Conservation (phyloP, 2,797 vertebrate species). For the Diplodus sargus region DNA sequence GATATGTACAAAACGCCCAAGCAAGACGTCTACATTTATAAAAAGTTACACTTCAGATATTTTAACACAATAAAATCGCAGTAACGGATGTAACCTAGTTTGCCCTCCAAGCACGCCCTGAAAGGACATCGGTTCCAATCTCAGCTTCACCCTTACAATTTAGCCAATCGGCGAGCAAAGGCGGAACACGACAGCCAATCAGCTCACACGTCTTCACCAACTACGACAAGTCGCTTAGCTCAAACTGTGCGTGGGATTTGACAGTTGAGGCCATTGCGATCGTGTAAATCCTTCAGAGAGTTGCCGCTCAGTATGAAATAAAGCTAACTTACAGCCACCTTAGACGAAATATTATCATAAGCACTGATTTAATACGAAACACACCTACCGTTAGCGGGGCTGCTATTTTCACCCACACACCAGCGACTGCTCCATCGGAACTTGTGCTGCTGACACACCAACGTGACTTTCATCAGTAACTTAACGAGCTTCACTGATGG, state of each 20-base stretch:
- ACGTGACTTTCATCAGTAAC: constrained; percentile 55
- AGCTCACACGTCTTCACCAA: neutral
- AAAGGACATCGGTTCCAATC: constrained; percentile 54
- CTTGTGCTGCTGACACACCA: neutral
- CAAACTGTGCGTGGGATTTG: constrained; percentile 44
- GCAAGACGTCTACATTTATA: neutral
- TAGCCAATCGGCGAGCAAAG: constrained; percentile 63
- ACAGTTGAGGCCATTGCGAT: neutral
- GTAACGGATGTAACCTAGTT: neutral
- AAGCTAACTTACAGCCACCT: rapidly evolving
- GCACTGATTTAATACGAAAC: rapidly evolving
- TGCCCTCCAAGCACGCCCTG: constrained; percentile 70
- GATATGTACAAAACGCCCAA: rapidly evolving
- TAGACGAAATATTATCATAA: rapidly evolving
- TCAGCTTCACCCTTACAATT: neutral
- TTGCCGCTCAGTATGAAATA: rapidly evolving
- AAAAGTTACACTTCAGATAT: neutral
- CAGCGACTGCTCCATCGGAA: neutral
- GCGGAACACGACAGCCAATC: constrained; percentile 67
- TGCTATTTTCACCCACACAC: neutral
- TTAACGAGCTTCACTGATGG: constrained; percentile 1
- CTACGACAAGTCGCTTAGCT: constrained; percentile 65
- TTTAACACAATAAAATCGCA: neutral
- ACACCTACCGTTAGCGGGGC: too few relatives aligned
- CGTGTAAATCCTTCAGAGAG: neutral